Conservation (phyloP, 2,113 vertebrate species). For the Dromaius novaehollandiae region DNA sequence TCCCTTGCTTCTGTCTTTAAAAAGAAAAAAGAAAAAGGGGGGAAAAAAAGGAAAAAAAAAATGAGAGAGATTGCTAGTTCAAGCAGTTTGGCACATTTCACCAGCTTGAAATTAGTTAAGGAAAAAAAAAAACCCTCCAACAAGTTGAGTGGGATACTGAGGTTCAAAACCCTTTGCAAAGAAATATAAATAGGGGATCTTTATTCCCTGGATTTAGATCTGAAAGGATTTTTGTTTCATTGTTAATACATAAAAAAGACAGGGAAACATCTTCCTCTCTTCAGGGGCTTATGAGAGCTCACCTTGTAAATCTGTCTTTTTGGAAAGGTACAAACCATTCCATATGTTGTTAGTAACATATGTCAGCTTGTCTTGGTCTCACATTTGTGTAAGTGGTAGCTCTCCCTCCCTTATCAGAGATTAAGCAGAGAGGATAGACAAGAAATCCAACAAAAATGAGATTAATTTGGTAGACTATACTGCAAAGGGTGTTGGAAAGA, state of each 20-base stretch:
- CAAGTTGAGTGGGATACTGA: background rate
- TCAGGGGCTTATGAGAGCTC: background rate
- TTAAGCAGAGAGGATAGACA: background rate
- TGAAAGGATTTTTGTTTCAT: background rate
- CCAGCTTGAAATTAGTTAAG: background rate
- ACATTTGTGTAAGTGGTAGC: background rate
- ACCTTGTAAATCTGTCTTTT: slow-evolving; percentile 41
- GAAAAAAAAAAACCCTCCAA: background rate
- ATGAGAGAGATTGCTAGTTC: background rate
- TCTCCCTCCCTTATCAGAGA: background rate
- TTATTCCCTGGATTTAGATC: slow-evolving; percentile 41
- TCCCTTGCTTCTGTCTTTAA: background rate
- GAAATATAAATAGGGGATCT: background rate
- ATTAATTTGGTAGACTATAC: background rate
- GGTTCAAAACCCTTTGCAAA: slow-evolving; percentile 13
- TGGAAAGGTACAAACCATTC: background rate
- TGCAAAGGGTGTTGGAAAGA: background rate
- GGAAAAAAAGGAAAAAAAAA: background rate
- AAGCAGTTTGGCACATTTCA: background rate
- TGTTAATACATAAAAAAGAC: slow-evolving; percentile 11
- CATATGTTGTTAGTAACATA: background rate
- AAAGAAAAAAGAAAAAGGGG: background rate
- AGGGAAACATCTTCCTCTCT: slow-evolving; percentile 3
- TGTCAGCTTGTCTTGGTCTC: background rate
- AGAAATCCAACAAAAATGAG: slow-evolving; percentile 10